phyloP scores from a whole-genome alignment of 2,797 vertebrate genomes.

The Furcifer pardalis region DNA sequence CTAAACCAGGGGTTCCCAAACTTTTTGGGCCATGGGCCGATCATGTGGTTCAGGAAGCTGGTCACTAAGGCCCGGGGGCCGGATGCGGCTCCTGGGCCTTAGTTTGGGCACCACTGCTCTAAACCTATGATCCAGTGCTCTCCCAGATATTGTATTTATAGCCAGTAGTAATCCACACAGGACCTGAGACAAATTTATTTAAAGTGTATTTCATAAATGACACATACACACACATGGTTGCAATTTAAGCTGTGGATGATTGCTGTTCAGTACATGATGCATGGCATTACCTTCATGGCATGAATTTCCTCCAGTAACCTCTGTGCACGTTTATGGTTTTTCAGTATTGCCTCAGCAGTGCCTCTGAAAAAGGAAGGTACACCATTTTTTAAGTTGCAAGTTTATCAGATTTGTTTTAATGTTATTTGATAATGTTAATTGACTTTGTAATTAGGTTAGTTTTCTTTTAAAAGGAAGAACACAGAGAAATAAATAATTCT shows the following conservation, averaged over 20 bases:
- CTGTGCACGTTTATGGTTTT: constrained; percentile 85
- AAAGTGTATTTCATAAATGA: constrained; percentile 1
- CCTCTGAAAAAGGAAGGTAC: constrained; percentile 75
- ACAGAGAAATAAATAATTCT: not conserved
- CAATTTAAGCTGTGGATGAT: constrained; percentile 3
- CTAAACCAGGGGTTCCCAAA: too few relatives aligned
- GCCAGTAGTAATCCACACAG: constrained; percentile 39
- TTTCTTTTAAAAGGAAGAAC: not conserved
- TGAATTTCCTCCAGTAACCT: constrained; percentile 91
- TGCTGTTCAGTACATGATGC: constrained; percentile 18
- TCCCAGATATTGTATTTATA: constrained; percentile 33
- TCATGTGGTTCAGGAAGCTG: too few relatives aligned
- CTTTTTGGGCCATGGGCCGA: too few relatives aligned
- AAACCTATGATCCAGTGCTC: constrained; percentile 19
- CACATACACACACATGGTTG: not conserved
- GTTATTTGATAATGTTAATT: not conserved
- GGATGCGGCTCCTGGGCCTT: too few relatives aligned
- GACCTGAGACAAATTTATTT: constrained; percentile 11
- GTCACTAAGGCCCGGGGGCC: too few relatives aligned
- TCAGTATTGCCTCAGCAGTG: constrained; percentile 81
- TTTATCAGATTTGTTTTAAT: not conserved
- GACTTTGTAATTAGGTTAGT: not conserved
- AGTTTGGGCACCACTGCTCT: too few relatives aligned
- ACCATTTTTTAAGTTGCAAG: not conserved
- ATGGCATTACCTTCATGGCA: constrained; percentile 83